A percentile compares a stretch with the other conserved stretches of the same genome.
These are phyloP conservation scores for Neodiprion pinetum DNA, from an alignment of 1,140 invertebrate genomes.

Conservation along the genomic window DNA sequence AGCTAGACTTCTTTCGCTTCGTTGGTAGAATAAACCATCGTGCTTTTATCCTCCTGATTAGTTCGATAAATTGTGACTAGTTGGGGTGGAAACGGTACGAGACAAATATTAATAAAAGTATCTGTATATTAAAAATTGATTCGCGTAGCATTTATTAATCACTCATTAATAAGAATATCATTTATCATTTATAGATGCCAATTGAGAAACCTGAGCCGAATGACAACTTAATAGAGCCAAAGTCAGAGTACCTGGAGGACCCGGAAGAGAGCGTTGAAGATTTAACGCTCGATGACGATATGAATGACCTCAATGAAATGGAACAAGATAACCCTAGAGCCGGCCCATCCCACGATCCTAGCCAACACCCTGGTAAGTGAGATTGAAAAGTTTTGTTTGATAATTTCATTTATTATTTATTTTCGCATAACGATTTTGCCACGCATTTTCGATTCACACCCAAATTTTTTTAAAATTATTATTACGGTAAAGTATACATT, in stretches of 20 bases:
- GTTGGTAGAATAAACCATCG: conserved; percentile 52
- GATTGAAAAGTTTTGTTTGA: background rate
- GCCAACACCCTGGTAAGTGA: conserved; percentile 61
- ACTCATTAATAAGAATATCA: background rate
- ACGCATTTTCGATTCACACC: background rate
- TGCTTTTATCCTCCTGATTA: conserved; percentile 51
- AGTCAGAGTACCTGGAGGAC: conserved; percentile 78
- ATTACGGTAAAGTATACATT: no score
- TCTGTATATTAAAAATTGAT: conserved; percentile 18
- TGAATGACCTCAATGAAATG: conserved; percentile 69
- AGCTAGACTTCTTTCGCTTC: conserved; percentile 45
- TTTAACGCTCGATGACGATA: conserved; percentile 80
- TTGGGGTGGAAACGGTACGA: conserved; percentile 55
- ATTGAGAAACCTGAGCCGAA: conserved; percentile 59
- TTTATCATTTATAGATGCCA: conserved; percentile 45
- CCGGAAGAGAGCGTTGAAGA: conserved; percentile 83
- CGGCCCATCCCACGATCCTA: conserved; percentile 59
- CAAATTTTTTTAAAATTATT: no score
- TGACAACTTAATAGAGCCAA: conserved; percentile 72
- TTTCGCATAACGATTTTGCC: conserved; percentile 10
- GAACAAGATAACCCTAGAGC: conserved; percentile 65
- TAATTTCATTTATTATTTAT: background rate
- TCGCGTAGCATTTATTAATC: background rate
- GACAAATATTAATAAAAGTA: conserved; percentile 30
- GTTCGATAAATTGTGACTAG: conserved; percentile 32